Evolutionary conservation across 2,888 invertebrate genomes (phyloP), one percentile per base, ranked within the genome.

Genomic region (Platycheirus albimanus): DNA sequence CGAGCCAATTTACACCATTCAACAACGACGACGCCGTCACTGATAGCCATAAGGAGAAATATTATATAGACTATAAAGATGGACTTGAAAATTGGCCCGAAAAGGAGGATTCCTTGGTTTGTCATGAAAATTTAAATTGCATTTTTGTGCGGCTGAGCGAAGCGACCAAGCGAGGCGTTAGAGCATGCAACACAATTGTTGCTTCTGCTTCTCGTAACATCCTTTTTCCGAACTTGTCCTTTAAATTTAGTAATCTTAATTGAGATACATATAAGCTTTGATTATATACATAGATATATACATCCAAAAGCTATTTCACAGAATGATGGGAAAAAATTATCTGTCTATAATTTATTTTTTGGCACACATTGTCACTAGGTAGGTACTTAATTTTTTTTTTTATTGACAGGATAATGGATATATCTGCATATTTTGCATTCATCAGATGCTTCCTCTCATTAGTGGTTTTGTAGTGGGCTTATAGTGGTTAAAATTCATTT

Each of bases 41-140:
- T 36, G 24, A 58, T 28, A 30, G 45, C 13, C 41, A n/a, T 1
- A 54, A 38, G 20, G 1, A 36, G 0, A 19, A 54, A 36, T n/a
- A n/a, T n/a, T n/a, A 36, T 15, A 15, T 5, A 30, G 38, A 47
- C 38, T 38, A 20, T 19, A 41, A 71, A 71, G 71, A 72, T 28
- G 15, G 28, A 70, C 70, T 33, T 49, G 56, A 71, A 71, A 64
- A 64, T 56, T 71, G 43, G 41, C 54, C 45, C 15, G 36, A 52
- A 24, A 30, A 66, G 45, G 63, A 71, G 20, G 49, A 69, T 49
- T 51, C 70, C 49, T 64, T 56, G 63, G 75, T 58, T 49, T 61
- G 64, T 49, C 75, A 70, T 80, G 58, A 66, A 76, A 64, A 76
- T 30, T 76, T 70, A 45, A 67, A 64, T 33, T 41, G 47, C 54